These are phyloP conservation scores for Sarcophaga subvicina DNA, from an alignment of 2,888 invertebrate species.

Conservation along the genomic window DNA sequence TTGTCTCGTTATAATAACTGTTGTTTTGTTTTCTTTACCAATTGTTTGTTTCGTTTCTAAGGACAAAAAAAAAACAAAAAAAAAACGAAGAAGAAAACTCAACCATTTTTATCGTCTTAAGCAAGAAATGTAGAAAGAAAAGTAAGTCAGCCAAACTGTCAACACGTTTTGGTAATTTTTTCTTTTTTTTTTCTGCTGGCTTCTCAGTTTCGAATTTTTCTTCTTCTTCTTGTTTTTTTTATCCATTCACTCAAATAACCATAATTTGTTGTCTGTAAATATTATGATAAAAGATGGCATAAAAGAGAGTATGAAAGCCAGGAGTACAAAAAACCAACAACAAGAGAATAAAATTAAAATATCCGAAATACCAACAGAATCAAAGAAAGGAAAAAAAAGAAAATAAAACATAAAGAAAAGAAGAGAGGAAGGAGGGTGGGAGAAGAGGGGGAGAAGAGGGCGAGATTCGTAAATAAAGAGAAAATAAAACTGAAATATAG, in stretches of 20 bases:
- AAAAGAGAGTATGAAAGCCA: constrained; percentile 17
- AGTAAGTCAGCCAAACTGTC: constrained; percentile 64
- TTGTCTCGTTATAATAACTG: too few species aligned
- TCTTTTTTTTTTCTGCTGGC: neutral
- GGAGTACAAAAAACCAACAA: neutral
- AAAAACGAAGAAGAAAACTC: neutral
- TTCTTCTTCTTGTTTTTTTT: neutral
- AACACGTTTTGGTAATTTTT: constrained; percentile 52
- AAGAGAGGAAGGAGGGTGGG: too few species aligned
- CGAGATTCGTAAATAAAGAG: too few species aligned
- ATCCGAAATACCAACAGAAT: neutral
- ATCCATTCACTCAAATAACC: constrained; percentile 32
- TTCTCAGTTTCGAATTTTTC: constrained; percentile 24
- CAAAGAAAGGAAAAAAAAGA: too few species aligned
- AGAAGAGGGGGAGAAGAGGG: too few species aligned
- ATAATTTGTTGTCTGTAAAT: constrained; percentile 64
- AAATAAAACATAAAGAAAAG: too few species aligned
- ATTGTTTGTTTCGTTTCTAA: too few species aligned
- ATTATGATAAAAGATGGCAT: constrained; percentile 52
- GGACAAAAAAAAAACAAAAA: too few species aligned
- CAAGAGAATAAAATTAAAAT: neutral
- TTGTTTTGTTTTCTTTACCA: too few species aligned
- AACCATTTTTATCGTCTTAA: neutral
- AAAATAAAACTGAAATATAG: too few species aligned
- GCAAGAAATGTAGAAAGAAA: constrained; percentile 5